A percentile compares a stretch with the other conserved stretches of the same genome.
Conservation (phyloP, 2,113 vertebrate genomes). For the Etia nguti region DNA sequence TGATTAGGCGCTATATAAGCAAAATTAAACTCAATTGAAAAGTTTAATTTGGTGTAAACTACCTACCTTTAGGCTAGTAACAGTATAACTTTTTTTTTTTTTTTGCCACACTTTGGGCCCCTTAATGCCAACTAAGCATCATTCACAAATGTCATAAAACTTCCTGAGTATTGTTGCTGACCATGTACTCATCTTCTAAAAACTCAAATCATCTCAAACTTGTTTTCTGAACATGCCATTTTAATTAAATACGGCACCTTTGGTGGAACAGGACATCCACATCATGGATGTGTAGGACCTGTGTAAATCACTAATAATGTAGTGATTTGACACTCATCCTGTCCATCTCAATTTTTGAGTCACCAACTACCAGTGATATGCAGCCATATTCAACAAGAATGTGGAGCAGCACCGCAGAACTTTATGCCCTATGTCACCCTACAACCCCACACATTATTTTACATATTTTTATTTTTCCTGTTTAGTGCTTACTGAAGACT, state of each 20-base stretch:
- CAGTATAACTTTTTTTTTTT: rapidly evolving
- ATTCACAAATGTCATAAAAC: neutral
- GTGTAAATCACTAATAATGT: neutral
- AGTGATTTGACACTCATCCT: neutral
- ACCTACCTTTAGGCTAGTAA: neutral
- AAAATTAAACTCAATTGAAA: neutral
- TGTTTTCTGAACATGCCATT: neutral
- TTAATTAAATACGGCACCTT: neutral
- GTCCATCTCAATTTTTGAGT: neutral
- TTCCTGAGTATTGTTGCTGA: too few relatives aligned
- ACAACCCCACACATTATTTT: too few relatives aligned
- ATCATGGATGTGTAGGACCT: neutral
- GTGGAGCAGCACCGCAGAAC: neutral
- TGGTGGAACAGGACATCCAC: neutral
- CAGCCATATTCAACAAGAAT: neutral
- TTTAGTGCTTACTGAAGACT: neutral
- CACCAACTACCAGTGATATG: neutral
- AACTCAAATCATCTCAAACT: neutral
- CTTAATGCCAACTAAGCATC: neutral
- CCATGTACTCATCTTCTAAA: neutral
- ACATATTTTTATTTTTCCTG: neutral
- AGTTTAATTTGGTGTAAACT: neutral
- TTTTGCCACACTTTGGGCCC: neutral
- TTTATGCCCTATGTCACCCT: neutral
- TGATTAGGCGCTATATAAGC: neutral